A percentile compares a stretch with the other conserved stretches of the same genome.
Evolutionary conservation across 2,888 invertebrate genomes (phyloP).

Genomic region (Scaptomyza parva): DNA sequence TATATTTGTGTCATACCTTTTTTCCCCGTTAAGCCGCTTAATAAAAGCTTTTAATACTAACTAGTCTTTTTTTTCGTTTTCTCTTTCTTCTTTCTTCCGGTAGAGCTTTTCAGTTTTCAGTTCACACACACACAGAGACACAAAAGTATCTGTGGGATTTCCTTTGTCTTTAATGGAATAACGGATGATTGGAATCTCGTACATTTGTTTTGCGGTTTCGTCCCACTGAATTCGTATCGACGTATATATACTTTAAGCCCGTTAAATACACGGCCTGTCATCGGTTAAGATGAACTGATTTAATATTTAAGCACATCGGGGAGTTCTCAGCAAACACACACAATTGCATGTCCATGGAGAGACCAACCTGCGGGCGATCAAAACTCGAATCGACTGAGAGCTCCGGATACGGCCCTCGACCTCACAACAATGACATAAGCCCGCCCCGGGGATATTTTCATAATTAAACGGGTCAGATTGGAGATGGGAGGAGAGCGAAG

Average conservation of each 20-base stretch:
- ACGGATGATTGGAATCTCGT: constrained; percentile 7
- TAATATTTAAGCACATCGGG: constrained; percentile 56
- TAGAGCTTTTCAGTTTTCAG: background rate
- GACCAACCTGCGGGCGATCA: constrained; percentile 46
- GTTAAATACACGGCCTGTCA: constrained; percentile 42
- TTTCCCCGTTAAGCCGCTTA: constrained; percentile 37
- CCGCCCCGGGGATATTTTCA: constrained; percentile 44
- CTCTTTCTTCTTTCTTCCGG: background rate
- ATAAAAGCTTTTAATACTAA: constrained; percentile 6
- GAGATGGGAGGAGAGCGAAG: background rate
- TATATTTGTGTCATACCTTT: constrained; percentile 10
- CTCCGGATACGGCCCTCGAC: constrained; percentile 26
- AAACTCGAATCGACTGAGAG: constrained; percentile 17
- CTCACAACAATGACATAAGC: constrained; percentile 3
- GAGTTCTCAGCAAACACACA: background rate
- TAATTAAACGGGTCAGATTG: constrained; percentile 42
- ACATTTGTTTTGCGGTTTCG: constrained; percentile 7
- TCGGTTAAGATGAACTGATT: constrained; percentile 48
- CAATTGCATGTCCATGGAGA: constrained; percentile 41
- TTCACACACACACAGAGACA: no score
- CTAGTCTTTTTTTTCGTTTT: constrained; percentile 12
- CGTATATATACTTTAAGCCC: constrained; percentile 27
- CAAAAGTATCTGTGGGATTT: background rate
- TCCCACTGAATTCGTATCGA: constrained; percentile 1
- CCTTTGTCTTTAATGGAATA: constrained; percentile 8